phyloP scores from a whole-genome alignment of 2,888 invertebrate species.

The Aphrophora alni region DNA sequence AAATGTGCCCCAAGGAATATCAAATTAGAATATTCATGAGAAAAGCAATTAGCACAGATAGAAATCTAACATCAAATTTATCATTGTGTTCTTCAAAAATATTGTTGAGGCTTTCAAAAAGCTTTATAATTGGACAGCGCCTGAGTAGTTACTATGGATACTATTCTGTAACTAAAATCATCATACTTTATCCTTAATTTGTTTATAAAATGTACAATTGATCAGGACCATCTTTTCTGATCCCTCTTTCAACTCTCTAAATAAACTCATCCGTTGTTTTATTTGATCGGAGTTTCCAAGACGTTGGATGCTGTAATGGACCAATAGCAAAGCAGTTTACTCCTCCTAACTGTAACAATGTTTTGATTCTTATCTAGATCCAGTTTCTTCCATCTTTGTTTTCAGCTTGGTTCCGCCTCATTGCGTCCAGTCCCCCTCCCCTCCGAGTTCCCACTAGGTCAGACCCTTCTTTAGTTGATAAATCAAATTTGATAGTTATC shows the following conservation, averaged over 20 bases:
- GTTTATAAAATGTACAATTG: no score
- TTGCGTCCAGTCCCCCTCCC: background rate
- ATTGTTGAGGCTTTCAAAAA: no score
- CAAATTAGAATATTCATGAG: no score
- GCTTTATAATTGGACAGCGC: no score
- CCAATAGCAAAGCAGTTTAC: background rate
- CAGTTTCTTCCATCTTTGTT: constrained; percentile 9
- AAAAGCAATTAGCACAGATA: no score
- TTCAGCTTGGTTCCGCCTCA: background rate
- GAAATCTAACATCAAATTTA: no score
- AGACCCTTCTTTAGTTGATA: constrained; percentile 2
- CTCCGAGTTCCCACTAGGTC: background rate
- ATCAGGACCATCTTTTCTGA: background rate
- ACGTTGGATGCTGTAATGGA: background rate
- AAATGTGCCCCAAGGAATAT: no score
- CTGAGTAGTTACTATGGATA: no score
- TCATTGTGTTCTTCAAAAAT: no score
- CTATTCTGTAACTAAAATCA: no score
- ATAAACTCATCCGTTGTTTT: background rate
- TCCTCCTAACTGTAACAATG: background rate
- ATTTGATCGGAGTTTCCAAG: background rate
- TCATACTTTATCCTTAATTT: no score
- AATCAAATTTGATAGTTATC: constrained; percentile 34
- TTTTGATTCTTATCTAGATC: background rate
- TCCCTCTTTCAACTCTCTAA: background rate